These are phyloP conservation scores for Chelonus insularis DNA, from an alignment of 1,140 invertebrate genomes.

Conservation along the genomic window DNA sequence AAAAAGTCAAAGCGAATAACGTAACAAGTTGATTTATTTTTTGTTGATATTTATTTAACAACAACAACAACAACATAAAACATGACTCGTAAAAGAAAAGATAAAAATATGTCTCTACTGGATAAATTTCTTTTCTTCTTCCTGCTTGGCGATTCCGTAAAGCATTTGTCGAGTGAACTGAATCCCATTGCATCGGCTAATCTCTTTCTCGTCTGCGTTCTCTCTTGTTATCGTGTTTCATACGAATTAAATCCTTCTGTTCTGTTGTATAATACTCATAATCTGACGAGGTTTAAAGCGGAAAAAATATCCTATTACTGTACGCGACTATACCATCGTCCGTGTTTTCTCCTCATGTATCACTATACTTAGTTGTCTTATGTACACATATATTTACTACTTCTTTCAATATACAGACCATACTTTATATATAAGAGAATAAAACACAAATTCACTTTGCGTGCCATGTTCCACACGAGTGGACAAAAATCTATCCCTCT, in stretches of 20 bases:
- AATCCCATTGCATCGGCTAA: not conserved
- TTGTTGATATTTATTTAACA: no score
- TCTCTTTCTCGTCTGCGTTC: not conserved
- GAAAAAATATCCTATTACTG: conserved; percentile 6
- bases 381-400: not conserved
- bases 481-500: not conserved
- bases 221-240: not conserved
- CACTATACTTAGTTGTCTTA: not conserved
- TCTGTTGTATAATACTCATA: conserved; percentile 5
- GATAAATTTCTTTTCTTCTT: no score
- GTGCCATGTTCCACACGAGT: conserved; percentile 5
- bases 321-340: conserved; percentile 23
- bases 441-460: not conserved
- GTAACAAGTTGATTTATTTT: no score
- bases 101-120: no score
- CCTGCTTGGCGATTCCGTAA: not conserved
- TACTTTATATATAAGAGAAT: no score
- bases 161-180: not conserved
- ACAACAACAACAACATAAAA: no score
- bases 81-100: no score
- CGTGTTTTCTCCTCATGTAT: conserved; percentile 4
- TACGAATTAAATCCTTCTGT: conserved; percentile 7
- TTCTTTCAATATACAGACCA: no score
- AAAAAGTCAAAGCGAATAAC: no score
- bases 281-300: not conserved